Evolutionary conservation across 2,113 vertebrate species (phyloP), one percentile per base, ranked within the genome.

Genomic region (Raphicerus campestris): DNA sequence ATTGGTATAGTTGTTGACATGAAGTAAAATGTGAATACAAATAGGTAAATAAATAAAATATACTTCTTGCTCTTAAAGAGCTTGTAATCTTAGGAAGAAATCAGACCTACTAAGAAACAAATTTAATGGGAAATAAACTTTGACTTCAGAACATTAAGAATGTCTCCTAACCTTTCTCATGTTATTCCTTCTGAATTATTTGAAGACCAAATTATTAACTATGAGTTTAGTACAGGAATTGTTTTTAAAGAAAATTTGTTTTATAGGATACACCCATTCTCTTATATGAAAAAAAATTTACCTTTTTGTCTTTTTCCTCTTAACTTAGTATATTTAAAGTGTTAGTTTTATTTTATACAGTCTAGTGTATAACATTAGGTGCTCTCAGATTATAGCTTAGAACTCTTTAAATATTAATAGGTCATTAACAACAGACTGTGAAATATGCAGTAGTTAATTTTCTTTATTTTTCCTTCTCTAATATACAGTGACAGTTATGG

Each of bases 381-480:
- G n/a, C 86, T 97, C 58, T 93, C 32, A 66, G 70, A 98, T 98
- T 97, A 98, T 97, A 93, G 95, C 96, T 91, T 95, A 88, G 89
- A 93, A 80, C 88, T 98, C 83, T 95, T 98, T 98, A 98, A 98
- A 98, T 98, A 98, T 98, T 98, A 96, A 98, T 97, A 94, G 32
- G 73, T 58, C 96, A 87, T 98, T 97, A 98, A 91, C 91, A 96
- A 92, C 39, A 87, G 86, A 6, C 95, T 97, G 78, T 96, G 77
- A 85, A 97, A 96, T 93, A 90, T 94, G 55, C 28, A 39, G 80
- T 95, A 95, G 86, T 98, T 97, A 97, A 97, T 97, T 98, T 97
- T 95, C 77, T 96, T 97, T 98, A 96, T 96, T 96, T 94, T 96
- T 63, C 19, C 66, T 95, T 94, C 77, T 95, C 61, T 97, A 70